These are phyloP conservation scores for Cepaea hortensis DNA, from an alignment of 2,888 invertebrate species.

Conservation along the genomic window DNA sequence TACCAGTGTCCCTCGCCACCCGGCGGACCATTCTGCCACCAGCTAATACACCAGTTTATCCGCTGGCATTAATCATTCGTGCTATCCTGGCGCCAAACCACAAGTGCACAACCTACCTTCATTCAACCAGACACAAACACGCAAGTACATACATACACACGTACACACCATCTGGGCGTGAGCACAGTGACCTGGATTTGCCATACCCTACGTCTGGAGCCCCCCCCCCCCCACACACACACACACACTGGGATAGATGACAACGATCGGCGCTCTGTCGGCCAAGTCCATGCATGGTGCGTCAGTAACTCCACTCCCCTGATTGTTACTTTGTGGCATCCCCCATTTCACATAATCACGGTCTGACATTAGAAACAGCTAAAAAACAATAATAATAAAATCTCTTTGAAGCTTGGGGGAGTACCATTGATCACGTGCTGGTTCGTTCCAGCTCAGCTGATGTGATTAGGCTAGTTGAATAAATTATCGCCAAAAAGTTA, in stretches of 20 bases:
- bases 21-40: too few species aligned
- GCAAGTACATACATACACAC: too few species aligned
- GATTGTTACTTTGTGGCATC: background rate
- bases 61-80: too few species aligned
- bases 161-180: too few species aligned
- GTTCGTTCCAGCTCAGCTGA: conserved; percentile 8
- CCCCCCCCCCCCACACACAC: background rate
- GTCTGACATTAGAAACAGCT: background rate
- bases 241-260: background rate
- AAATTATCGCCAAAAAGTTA: conserved; percentile 2
- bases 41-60: too few species aligned
- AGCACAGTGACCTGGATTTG: too few species aligned
- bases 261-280: background rate
- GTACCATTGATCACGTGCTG: conserved; percentile 20
- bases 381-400: background rate
- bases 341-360: conserved; percentile 10
- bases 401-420: conserved; percentile 6
- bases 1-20: too few species aligned
- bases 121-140: too few species aligned
- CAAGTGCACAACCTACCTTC: too few species aligned
- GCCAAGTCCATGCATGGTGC: background rate
- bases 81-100: too few species aligned
- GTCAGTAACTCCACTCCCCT: background rate
- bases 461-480: background rate
- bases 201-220: too few species aligned